Conservation (phyloP, 2,888 invertebrate species). For the Seira ritae region DNA sequence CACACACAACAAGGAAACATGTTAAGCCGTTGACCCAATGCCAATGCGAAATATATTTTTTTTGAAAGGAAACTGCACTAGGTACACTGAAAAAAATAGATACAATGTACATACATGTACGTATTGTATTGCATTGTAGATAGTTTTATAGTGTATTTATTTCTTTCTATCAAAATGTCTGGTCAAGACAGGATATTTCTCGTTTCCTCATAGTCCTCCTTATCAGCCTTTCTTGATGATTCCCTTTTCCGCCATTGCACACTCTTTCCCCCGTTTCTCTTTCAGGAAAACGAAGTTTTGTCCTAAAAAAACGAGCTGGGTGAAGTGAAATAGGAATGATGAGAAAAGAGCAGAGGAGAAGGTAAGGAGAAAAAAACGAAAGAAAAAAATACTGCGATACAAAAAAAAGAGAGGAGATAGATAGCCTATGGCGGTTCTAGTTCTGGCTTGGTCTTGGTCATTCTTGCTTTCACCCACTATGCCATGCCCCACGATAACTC, state of each 20-base stretch:
- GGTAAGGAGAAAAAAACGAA: neutral
- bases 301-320: neutral
- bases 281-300: neutral
- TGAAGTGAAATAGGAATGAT: neutral
- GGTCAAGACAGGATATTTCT: slow-evolving; percentile 35
- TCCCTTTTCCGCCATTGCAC: slow-evolving; percentile 19
- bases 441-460: too few relatives aligned
- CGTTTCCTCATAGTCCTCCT: slow-evolving; percentile 27
- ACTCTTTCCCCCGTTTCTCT: too few relatives aligned
- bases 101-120: too few relatives aligned
- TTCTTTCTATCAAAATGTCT: too few relatives aligned
- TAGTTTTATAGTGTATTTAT: too few relatives aligned
- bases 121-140: too few relatives aligned
- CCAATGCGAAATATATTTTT: too few relatives aligned
- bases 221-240: slow-evolving; percentile 24
- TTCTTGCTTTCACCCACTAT: slow-evolving; percentile 39
- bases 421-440: slow-evolving; percentile 16
- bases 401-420: neutral
- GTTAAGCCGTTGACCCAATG: too few relatives aligned
- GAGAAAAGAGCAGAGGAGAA: neutral
- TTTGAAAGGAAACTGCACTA: too few relatives aligned
- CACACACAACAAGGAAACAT: too few relatives aligned
- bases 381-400: neutral
- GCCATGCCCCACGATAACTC: slow-evolving; percentile 40
- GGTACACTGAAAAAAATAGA: neutral